Evolutionary conservation across 1,140 invertebrate species (phyloP), one percentile per base, ranked within the genome.

Genomic region (Bombus affinis): DNA sequence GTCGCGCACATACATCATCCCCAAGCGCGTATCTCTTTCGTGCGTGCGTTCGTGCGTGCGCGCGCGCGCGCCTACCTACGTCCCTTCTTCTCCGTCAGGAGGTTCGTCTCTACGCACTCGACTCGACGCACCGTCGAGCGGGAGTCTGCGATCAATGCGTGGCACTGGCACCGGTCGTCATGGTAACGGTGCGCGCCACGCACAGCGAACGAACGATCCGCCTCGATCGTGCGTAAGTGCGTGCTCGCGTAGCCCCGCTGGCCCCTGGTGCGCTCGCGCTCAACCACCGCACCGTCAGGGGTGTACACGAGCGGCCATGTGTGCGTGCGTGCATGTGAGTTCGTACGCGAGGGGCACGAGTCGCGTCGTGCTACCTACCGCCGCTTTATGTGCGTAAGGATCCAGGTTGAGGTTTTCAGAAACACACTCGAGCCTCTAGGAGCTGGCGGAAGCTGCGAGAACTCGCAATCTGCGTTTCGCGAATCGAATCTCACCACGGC

Each of bases 71-170:
- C 62, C 75, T 37, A 59, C 70, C 81, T 62, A 72, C 81, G 65
- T 74, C 82, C 71, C 82, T 86, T 79, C 75, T 87, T 79, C 82
- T 79, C 82, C 82, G 81, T 74, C 82, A 79, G 86, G 70, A 87
- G 86, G 78, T 85, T 86, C 82, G 78, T 82, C 47, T 86, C 85
- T 90, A 83, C 87, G 85, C 85, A 82, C 72, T 83, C 78, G 70
- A 86, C 85, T 90, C 91, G 88, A 92, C 93, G 89, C 89, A 90
- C 83, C 89, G 86, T 88, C 92, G 89, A 94, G 90, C 92, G 92
- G 93, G 94, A 95, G 94, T 94, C 94, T 95, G 94, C 94, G 94
- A 95, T 95, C 94, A 93, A 95, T 95, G 94, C 94, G 94, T 94
- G 88, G 85, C 93, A 92, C 93, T 93, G 92, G 85, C 92, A 91